Evolutionary conservation across 2,888 invertebrate species (phyloP), one percentile per base, ranked within the genome.

Genomic region (Pammene fasciana): DNA sequence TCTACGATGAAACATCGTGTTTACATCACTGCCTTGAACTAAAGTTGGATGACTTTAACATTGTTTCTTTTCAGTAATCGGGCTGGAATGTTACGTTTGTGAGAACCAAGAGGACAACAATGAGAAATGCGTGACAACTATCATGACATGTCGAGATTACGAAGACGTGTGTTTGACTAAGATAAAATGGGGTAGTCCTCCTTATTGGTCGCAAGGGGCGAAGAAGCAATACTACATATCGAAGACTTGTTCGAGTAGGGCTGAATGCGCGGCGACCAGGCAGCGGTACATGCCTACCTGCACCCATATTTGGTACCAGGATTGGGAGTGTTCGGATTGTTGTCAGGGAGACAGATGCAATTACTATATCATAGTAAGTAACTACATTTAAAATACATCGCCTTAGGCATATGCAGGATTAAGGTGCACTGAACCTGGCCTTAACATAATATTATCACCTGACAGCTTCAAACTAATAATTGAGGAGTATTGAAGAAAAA

Each of bases 301-400:
- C 80, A 97, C 97, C 0, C 95, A 97, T 79, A 97, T 98, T 77
- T 97, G 97, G 98, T 99, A 98, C 82, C 96, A 97, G 82, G 99
- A 99, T 88, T 99, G 99, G 99, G 95, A 96, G 74, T 99, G 99
- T 88, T 96, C 97, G 0, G 98, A 99, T 85, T 99, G 99, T 87
- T 99, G 99, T 83, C 96, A 96, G 81, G 99, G 99, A 61, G 99
- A 99, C 86, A 94, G 97, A 66, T 99, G 99, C 88, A 99, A 99
- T 87, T 99, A 97, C 85, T 99, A 95, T 86, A 95, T 98, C 61
- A 97, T 99, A 84, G 98, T 99, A 93, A 97, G 97, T 95, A 45
- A 5, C 26, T 45, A n/a, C 79, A 52, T 36, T n/a, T n/a, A n/a
- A n/a, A n/a, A n/a, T n/a, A n/a, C n/a, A n/a, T n/a, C n/a, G n/a